Evolutionary conservation across 1,140 invertebrate genomes (phyloP).

Genomic region (Arctopsyche grandis): DNA sequence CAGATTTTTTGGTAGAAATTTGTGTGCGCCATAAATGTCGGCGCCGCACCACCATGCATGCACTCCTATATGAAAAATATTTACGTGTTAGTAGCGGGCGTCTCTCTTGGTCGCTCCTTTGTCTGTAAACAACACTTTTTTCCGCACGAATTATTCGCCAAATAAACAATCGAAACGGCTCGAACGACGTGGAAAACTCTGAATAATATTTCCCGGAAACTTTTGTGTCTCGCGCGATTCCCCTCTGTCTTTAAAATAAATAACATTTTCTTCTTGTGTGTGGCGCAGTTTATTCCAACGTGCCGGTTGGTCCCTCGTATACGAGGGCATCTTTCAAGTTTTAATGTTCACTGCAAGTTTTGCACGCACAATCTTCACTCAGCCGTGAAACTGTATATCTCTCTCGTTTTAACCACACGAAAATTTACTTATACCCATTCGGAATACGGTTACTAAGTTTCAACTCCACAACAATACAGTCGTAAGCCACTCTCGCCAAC

Average conservation of each 20-base stretch:
- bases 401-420: constrained; percentile 33
- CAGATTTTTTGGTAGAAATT: neutral
- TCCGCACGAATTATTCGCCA: constrained; percentile 38
- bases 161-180: constrained; percentile 41
- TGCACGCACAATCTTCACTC: constrained; percentile 26
- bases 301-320: neutral
- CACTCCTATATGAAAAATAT: constrained; percentile 15
- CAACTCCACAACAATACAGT: neutral
- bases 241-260: too few relatives aligned
- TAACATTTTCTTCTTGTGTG: neutral
- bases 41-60: too few relatives aligned
- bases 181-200: neutral
- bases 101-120: neutral
- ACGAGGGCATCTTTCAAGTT: constrained; percentile 8
- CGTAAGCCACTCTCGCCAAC: constrained; percentile 15
- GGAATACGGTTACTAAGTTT: constrained; percentile 15
- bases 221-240: neutral
- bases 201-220: constrained; percentile 11
- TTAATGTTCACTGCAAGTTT: constrained; percentile 35
- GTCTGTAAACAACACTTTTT: neutral
- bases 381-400: constrained; percentile 43
- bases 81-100: constrained; percentile 2
- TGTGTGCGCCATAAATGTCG: constrained; percentile 5
- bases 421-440: constrained; percentile 26
- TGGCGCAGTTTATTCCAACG: neutral